Percentiles rank a stretch among this genome's conserved stretches.
These are phyloP conservation scores for Mus minutoides DNA, from an alignment of 2,797 vertebrate genomes.

Conservation along the genomic window DNA sequence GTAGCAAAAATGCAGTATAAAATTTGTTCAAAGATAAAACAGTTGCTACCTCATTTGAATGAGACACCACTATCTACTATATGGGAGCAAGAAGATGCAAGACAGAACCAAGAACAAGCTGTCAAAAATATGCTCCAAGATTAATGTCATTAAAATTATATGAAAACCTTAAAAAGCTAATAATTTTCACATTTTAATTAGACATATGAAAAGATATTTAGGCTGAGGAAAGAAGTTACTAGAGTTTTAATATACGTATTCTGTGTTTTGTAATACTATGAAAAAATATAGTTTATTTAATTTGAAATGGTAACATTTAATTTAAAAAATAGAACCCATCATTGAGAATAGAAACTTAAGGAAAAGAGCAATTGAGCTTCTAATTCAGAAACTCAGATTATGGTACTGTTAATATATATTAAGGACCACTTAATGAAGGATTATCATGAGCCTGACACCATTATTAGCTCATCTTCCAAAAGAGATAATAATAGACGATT, in stretches of 20 bases:
- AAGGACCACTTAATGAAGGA: background rate
- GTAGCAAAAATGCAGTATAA: background rate
- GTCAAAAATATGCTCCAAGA: background rate
- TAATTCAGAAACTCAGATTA: background rate
- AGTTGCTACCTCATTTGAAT: background rate
- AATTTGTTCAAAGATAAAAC: conserved; percentile 3
- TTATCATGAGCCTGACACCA: background rate
- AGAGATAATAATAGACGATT: background rate
- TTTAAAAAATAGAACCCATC: conserved; percentile 16
- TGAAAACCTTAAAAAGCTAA: background rate
- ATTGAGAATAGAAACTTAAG: background rate
- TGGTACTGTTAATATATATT: background rate
- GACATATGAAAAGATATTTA: background rate
- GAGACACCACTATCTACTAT: background rate
- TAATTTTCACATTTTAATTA: background rate
- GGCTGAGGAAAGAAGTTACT: background rate
- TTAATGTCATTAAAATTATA: background rate
- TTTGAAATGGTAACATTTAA: background rate
- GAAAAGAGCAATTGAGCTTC: conserved; percentile 1
- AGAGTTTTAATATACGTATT: background rate
- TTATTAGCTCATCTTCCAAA: background rate
- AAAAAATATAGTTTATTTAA: background rate
- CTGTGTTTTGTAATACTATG: background rate
- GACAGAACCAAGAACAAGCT: background rate
- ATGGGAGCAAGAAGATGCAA: background rate